A percentile compares a stretch with the other conserved stretches of the same genome.
Conservation (phyloP, 2,113 vertebrate genomes). For the Tragelaphus strepsiceros region DNA sequence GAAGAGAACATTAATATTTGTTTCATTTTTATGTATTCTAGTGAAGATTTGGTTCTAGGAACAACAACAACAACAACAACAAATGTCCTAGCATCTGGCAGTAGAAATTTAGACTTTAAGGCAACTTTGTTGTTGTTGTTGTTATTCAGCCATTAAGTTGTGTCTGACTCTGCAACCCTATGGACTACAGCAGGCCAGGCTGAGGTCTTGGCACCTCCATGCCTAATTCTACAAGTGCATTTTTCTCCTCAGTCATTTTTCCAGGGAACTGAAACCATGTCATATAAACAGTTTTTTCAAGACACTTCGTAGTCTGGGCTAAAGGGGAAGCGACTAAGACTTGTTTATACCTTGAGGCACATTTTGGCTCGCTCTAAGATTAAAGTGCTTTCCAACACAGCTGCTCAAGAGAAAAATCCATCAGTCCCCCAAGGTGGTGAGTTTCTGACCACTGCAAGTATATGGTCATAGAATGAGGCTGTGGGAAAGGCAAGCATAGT, state of each 20-base stretch:
- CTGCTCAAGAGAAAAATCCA: background rate
- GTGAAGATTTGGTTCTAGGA: background rate
- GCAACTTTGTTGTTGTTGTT: background rate
- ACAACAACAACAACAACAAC: background rate
- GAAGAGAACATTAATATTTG: background rate
- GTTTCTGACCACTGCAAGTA: background rate
- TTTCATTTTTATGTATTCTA: background rate
- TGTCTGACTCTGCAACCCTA: background rate
- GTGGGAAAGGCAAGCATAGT: background rate
- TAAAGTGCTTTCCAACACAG: background rate
- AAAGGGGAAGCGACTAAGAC: background rate
- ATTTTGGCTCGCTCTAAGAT: background rate
- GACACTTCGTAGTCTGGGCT: background rate
- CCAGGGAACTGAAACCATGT: background rate
- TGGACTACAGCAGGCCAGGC: background rate
- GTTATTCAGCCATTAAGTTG: background rate
- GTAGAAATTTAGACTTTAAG: background rate
- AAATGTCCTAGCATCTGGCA: background rate
- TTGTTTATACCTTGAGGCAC: background rate
- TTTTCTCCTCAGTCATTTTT: background rate
- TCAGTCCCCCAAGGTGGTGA: background rate
- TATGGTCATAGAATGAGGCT: accelerated
- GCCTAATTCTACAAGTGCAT: background rate
- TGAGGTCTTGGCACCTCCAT: too few species aligned
- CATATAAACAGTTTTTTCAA: background rate